Evolutionary conservation across 2,113 vertebrate genomes (phyloP).

Genomic region (Vulpes vulpes): DNA sequence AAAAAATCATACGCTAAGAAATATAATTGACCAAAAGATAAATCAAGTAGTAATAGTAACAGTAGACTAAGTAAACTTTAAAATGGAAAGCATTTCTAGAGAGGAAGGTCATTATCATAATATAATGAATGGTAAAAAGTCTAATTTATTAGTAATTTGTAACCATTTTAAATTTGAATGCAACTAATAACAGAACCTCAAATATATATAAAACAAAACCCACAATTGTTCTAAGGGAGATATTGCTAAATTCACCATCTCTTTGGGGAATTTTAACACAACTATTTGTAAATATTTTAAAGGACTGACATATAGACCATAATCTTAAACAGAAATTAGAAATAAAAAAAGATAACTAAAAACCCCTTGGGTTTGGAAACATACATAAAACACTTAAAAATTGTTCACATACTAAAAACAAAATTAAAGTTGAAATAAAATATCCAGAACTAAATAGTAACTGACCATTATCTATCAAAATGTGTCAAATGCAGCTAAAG

Average conservation of each 20-base stretch:
- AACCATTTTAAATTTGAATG: constrained; percentile 2
- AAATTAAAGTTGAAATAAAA: constrained; percentile 9
- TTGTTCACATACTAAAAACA: not conserved
- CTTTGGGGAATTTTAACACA: not conserved
- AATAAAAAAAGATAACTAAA: not conserved
- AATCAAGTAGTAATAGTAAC: not conserved
- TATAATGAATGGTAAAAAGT: not conserved
- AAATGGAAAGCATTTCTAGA: not conserved
- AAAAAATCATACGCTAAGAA: not conserved
- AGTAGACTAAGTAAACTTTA: not conserved
- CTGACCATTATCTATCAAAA: not conserved
- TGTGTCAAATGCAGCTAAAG: not conserved
- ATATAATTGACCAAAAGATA: constrained; percentile 30
- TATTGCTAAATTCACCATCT: not conserved
- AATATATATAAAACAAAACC: constrained; percentile 1
- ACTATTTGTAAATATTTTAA: not conserved
- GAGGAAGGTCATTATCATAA: not conserved
- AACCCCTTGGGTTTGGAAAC: not conserved
- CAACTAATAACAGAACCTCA: not conserved
- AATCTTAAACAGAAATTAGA: constrained; percentile 34
- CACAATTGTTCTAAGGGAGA: not conserved
- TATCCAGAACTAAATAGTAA: not conserved
- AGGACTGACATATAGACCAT: not conserved
- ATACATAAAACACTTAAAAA: not conserved
- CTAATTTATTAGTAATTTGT: not conserved